Evolutionary conservation across 2,888 invertebrate species (phyloP).

Genomic region (Nysson spinosus): DNA sequence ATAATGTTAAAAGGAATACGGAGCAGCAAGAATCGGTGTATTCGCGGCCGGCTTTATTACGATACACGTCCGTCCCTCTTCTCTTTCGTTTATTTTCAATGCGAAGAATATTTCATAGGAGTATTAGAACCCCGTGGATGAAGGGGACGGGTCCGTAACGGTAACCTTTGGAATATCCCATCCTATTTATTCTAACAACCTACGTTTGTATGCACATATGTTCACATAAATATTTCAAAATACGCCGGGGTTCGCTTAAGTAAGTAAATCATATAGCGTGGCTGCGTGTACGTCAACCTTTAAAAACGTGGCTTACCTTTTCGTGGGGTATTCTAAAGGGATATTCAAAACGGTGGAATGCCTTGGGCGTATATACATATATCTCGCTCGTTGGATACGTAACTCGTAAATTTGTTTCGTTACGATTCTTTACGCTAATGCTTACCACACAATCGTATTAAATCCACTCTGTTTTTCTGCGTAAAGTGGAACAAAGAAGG

Average conservation of each 20-base stretch:
- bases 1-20: slow-evolving; percentile 31
- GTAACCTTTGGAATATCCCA: slow-evolving; percentile 9
- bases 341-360: slow-evolving; percentile 15
- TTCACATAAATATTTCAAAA: slow-evolving; percentile 48
- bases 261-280: slow-evolving; percentile 23
- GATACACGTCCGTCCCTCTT: background rate
- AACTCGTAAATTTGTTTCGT: too few species aligned
- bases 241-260: slow-evolving; percentile 16
- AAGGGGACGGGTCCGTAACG: slow-evolving; percentile 8
- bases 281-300: background rate
- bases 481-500: too few species aligned
- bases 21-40: background rate
- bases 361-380: too few species aligned
- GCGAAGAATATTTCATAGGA: slow-evolving; percentile 12
- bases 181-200: slow-evolving; percentile 48
- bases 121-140: slow-evolving; percentile 15
- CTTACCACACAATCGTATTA: too few species aligned
- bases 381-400: too few species aligned
- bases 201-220: slow-evolving; percentile 52
- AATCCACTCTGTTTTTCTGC: too few species aligned
- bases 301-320: background rate
- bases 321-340: background rate
- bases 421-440: too few species aligned
- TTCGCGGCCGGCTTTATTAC: slow-evolving; percentile 22
- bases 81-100: slow-evolving; percentile 1